Conservation (phyloP, 2,113 vertebrate species). For the Daubentonia madagascariensis region DNA sequence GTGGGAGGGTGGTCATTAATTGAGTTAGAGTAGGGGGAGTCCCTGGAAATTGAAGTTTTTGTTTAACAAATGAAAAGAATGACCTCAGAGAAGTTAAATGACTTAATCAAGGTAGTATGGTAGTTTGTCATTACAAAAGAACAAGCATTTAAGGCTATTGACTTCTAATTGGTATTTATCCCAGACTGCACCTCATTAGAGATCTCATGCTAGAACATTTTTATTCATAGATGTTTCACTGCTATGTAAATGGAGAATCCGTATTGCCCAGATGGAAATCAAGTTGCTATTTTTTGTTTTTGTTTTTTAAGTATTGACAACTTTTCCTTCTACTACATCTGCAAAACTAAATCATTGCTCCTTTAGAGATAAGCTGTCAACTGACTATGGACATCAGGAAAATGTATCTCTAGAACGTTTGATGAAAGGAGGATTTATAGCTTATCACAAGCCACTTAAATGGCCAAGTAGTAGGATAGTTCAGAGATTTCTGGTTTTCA, state of each 20-base stretch:
- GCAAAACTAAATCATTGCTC: slow-evolving; percentile 47
- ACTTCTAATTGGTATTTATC: neutral
- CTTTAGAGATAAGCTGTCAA: slow-evolving; percentile 20
- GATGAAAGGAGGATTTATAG: slow-evolving; percentile 67
- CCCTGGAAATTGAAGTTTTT: neutral
- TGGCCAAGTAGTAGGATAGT: slow-evolving; percentile 33
- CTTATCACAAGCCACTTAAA: slow-evolving; percentile 46
- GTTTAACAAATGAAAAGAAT: neutral
- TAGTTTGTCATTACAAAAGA: neutral
- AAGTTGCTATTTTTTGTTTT: neutral
- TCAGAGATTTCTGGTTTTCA: slow-evolving; percentile 63
- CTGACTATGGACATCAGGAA: neutral
- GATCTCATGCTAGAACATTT: neutral
- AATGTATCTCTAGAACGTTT: slow-evolving; percentile 45
- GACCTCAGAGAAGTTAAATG: neutral
- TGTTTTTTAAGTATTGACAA: slow-evolving; percentile 10
- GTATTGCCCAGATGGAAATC: slow-evolving; percentile 3
- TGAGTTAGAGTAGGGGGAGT: neutral
- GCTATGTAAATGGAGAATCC: neutral
- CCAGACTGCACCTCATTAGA: neutral
- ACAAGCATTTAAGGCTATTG: neutral
- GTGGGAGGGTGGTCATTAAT: neutral
- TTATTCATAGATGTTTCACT: slow-evolving; percentile 38
- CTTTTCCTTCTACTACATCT: neutral
- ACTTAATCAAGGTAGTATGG: neutral